Evolutionary conservation across 2,113 vertebrate species (phyloP).

Genomic region (Oreocharis arfaki): DNA sequence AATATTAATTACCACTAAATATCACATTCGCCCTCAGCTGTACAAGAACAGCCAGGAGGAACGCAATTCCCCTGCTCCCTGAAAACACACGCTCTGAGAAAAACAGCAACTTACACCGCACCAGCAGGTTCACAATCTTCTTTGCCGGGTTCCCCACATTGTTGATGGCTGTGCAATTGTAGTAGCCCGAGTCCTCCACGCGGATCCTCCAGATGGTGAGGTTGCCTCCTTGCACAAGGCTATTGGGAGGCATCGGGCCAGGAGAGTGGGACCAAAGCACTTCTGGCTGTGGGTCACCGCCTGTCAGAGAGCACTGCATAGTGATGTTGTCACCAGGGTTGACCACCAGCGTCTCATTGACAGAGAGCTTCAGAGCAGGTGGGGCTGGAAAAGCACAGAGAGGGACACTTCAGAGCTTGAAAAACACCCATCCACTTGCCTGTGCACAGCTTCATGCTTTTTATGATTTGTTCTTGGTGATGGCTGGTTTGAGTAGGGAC

Average conservation of each 20-base stretch:
- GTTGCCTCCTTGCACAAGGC: slow-evolving; percentile 78
- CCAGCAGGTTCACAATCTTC: slow-evolving; percentile 89
- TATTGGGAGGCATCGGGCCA: slow-evolving; percentile 78
- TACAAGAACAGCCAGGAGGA: background rate
- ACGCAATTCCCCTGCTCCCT: background rate
- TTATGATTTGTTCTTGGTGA: background rate
- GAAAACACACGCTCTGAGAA: background rate
- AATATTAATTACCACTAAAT: background rate
- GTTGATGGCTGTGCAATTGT: slow-evolving; percentile 95
- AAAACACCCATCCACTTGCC: background rate
- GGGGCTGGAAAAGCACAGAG: slow-evolving; percentile 62
- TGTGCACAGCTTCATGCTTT: background rate
- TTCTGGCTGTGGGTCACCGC: slow-evolving; percentile 84
- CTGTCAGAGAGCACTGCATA: slow-evolving; percentile 84
- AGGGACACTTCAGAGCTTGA: background rate
- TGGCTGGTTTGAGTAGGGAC: background rate
- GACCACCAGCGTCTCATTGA: slow-evolving; percentile 91
- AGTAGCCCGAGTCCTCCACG: slow-evolving; percentile 85
- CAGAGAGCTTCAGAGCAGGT: slow-evolving; percentile 77
- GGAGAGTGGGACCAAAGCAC: slow-evolving; percentile 90
- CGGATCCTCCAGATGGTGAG: slow-evolving; percentile 83
- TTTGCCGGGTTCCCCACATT: slow-evolving; percentile 95
- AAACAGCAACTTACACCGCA: slow-evolving; percentile 76
- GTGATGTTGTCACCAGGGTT: slow-evolving; percentile 90
- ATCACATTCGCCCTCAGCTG: background rate